Percentiles rank a stretch among this genome's conserved stretches.
These are phyloP conservation scores for Meandrina meandrites DNA, from an alignment of 92 coral and sea anemone genomes.

Conservation along the genomic window DNA sequence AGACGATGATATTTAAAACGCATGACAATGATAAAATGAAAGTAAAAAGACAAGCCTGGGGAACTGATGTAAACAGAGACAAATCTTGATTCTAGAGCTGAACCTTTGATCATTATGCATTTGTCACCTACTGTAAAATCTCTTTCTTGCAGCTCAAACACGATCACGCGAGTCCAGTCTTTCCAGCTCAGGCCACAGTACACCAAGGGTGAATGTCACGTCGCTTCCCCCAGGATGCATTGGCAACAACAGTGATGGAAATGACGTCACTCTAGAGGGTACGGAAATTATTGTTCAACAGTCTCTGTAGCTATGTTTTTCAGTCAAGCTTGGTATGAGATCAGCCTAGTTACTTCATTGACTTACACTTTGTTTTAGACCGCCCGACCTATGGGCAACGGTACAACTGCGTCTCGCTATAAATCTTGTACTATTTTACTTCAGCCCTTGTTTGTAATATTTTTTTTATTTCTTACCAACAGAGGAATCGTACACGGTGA, in stretches of 20 bases:
- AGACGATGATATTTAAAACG: too few species aligned
- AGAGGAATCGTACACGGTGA: constrained; percentile 69
- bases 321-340: too few species aligned
- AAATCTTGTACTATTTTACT: neutral
- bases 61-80: too few species aligned
- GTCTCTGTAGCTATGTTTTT: neutral
- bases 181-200: constrained; percentile 55
- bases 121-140: neutral
- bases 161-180: constrained; percentile 54
- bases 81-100: neutral
- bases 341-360: neutral
- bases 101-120: neutral
- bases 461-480: neutral
- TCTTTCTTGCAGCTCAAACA: constrained; percentile 41
- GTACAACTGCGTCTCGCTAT: neutral
- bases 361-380: too few species aligned
- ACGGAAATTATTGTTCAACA: neutral
- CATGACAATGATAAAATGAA: too few species aligned
- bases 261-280: constrained; percentile 74
- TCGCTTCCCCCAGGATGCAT: constrained; percentile 48
- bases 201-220: constrained; percentile 44
- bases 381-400: neutral
- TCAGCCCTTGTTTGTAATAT: neutral
- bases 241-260: constrained; percentile 12
- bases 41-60: too few species aligned